A percentile compares a stretch with the other conserved stretches of the same genome.
phyloP scores from a whole-genome alignment of 53 echinoderm and acorn worm genomes.

The Paracentrotus lividus region DNA sequence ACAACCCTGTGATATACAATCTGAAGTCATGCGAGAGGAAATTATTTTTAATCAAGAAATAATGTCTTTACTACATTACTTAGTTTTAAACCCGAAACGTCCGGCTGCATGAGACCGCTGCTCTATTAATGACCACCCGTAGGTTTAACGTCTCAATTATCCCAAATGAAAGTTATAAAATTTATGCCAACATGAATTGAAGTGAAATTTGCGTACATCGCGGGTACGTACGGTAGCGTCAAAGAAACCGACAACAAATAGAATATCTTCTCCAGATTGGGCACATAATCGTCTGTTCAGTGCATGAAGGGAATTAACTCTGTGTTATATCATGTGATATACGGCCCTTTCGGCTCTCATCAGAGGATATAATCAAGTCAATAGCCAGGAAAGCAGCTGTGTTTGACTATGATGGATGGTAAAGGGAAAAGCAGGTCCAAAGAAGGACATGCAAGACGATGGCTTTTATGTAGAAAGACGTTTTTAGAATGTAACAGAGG shows the following conservation, averaged over 20 bases:
- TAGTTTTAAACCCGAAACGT: background rate
- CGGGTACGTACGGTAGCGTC: constrained; percentile 19
- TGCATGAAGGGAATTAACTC: no score
- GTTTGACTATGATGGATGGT: constrained; percentile 33
- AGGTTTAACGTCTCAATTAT: background rate
- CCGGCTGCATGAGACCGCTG: background rate
- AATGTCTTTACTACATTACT: background rate
- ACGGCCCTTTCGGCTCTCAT: no score
- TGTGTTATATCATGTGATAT: no score
- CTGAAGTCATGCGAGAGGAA: no score
- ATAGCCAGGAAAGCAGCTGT: constrained; percentile 18
- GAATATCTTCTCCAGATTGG: constrained; percentile 31
- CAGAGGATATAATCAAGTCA: background rate
- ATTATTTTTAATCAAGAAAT: no score
- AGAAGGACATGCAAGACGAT: background rate
- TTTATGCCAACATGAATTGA: background rate
- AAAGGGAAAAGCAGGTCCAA: background rate
- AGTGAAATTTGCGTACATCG: background rate
- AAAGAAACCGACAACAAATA: constrained; percentile 45
- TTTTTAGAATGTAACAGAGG: background rate
- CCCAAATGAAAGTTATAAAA: background rate
- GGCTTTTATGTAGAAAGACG: background rate
- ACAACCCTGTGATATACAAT: no score
- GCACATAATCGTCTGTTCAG: no score
- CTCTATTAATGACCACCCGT: background rate